A percentile compares a stretch with the other conserved stretches of the same genome.
These are phyloP conservation scores for Fistularia commersonii DNA, from an alignment of 2,797 vertebrate species.

Conservation along the genomic window DNA sequence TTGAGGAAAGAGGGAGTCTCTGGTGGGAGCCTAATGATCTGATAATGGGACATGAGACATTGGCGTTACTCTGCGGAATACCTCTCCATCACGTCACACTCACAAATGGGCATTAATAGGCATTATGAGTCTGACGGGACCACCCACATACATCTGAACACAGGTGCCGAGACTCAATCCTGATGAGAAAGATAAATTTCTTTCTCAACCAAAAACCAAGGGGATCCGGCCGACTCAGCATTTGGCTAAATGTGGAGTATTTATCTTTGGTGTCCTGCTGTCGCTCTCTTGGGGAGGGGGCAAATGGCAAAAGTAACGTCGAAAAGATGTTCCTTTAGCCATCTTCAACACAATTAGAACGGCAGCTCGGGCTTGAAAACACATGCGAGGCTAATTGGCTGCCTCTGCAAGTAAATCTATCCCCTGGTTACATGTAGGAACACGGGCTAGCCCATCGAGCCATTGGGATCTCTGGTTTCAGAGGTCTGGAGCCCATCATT, in stretches of 20 bases:
- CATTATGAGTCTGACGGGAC: not conserved
- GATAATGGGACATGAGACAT: conserved; percentile 54
- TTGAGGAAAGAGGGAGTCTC: conserved; percentile 21
- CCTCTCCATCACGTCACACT: conserved; percentile 16
- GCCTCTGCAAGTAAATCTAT: not conserved
- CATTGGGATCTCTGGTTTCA: conserved; percentile 32
- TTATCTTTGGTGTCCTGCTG: no score
- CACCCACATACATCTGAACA: not conserved
- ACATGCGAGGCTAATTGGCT: not conserved
- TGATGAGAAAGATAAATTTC: conserved; percentile 49
- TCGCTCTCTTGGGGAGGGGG: no score
- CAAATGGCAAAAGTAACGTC: no score
- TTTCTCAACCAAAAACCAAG: conserved; percentile 49
- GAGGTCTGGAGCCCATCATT: conserved; percentile 21
- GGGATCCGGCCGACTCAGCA: not conserved
- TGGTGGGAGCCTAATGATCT: conserved; percentile 53
- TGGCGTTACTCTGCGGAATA: conserved; percentile 38
- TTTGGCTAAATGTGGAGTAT: no score
- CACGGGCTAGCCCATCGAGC: conserved; percentile 1
- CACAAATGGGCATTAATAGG: not conserved
- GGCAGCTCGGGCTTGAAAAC: no score
- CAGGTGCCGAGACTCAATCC: conserved; percentile 35
- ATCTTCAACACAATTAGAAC: conserved; percentile 15
- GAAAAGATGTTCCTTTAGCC: conserved; percentile 10
- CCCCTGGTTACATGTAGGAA: not conserved